Evolutionary conservation across 2,797 vertebrate genomes (phyloP).

Genomic region (Micropoecilia bifurca): DNA sequence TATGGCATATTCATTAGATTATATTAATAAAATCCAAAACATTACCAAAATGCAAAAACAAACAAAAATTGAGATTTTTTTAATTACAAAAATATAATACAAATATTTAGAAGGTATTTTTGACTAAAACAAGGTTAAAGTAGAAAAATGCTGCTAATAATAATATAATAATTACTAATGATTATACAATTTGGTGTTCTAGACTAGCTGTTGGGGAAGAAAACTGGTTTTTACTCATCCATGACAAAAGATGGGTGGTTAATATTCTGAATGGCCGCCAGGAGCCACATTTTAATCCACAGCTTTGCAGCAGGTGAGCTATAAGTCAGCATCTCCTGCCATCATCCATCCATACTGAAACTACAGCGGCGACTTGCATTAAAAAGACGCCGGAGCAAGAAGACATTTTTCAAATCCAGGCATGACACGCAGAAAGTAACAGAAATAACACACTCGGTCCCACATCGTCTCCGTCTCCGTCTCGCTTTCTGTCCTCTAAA

Average conservation of each 20-base stretch:
- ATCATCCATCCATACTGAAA: slow-evolving; percentile 27
- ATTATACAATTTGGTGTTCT: background rate
- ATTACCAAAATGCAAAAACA: background rate
- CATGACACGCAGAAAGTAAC: slow-evolving; percentile 5
- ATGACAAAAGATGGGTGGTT: slow-evolving; percentile 1
- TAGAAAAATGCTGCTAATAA: background rate
- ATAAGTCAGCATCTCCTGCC: slow-evolving; percentile 23
- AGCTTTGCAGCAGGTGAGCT: slow-evolving; percentile 21
- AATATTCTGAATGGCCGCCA: background rate
- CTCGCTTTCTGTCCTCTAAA: slow-evolving; percentile 58
- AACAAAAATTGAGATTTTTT: background rate
- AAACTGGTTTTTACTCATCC: background rate
- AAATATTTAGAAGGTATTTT: background rate
- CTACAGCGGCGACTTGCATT: slow-evolving; percentile 5
- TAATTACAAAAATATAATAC: background rate
- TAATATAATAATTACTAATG: background rate
- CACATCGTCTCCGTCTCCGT: slow-evolving; percentile 30
- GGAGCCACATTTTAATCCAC: background rate
- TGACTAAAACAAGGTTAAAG: background rate
- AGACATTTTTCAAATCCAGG: slow-evolving; percentile 30
- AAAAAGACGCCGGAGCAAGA: slow-evolving; percentile 15
- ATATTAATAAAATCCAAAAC: background rate
- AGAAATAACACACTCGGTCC: slow-evolving; percentile 17
- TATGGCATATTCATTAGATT: background rate
- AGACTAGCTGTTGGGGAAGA: background rate